Percentiles rank a stretch among this genome's conserved stretches.
Evolutionary conservation across 2,888 invertebrate genomes (phyloP).

Genomic region (Kuschelorhynchus macadamiae): DNA sequence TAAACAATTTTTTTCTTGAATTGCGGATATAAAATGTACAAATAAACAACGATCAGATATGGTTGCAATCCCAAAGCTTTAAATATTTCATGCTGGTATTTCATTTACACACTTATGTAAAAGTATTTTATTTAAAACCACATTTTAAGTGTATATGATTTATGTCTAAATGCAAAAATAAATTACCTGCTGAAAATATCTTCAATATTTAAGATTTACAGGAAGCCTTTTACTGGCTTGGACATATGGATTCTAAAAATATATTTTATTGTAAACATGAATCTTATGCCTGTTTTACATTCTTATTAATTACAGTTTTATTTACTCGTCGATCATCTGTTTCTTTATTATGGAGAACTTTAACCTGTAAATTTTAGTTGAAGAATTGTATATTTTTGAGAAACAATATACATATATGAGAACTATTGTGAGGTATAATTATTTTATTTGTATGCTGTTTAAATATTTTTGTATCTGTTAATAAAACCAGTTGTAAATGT

Average conservation of each 20-base stretch:
- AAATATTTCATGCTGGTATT: constrained; percentile 20
- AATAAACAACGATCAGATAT: too few species aligned
- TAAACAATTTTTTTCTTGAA: too few species aligned
- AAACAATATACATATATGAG: constrained; percentile 24
- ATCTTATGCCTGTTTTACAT: constrained; percentile 45
- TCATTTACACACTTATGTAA: constrained; percentile 6
- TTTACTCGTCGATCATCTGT: constrained; percentile 22
- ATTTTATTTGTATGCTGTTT: constrained; percentile 55
- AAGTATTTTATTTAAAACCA: constrained; percentile 33
- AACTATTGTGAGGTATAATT: constrained; percentile 47
- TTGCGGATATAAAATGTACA: too few species aligned
- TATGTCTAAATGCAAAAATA: constrained; percentile 36
- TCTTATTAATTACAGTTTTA: constrained; percentile 47
- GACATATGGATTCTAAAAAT: constrained; percentile 51
- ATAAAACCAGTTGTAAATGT: constrained; percentile 56
- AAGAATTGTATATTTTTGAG: constrained; percentile 40
- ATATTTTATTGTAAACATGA: constrained; percentile 51
- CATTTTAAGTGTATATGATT: constrained; percentile 31
- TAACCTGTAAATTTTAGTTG: constrained; percentile 4
- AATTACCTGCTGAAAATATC: constrained; percentile 46
- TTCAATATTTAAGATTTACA: constrained; percentile 45
- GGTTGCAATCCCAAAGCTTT: too few species aligned
- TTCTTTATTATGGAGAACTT: constrained; percentile 19
- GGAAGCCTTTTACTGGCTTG: constrained; percentile 49
- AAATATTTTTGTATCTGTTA: constrained; percentile 59